Evolutionary conservation across 2,797 vertebrate genomes (phyloP), one percentile per base, ranked within the genome.

Genomic region (Adelosebastes latens): DNA sequence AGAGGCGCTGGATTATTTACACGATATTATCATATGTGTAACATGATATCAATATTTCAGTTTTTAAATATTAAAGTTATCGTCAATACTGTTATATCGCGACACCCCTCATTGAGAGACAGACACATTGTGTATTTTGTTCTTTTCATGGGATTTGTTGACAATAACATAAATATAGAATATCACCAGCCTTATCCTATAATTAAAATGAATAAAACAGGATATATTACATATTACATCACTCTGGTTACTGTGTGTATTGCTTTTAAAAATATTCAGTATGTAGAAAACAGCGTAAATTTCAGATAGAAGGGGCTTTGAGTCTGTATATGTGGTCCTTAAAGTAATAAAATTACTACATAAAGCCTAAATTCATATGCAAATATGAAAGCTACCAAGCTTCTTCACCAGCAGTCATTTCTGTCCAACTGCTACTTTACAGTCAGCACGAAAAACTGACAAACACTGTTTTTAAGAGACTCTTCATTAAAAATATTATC

Each of bases 401-500:
- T 70, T 77, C 56, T 70, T 29, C 9, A 60, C 20, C 31, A 77
- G 29, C 39, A 27, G 8, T 10, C 5, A 75, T 64, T 20, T 79
- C 2, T 34, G 32, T 83, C 61, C 20, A n/a, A 64, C 31, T 55
- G 59, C 14, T 76, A 52, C 36, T 73, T 62, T 14, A 78, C 42
- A 56, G 59, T 75, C 24, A 60, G 34, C 56, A 72, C 8, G 49
- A 79, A 77, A 83, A 86, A 63, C 70, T 46, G 66, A 36, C 82
- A 81, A 82, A 83, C 69, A 64, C 72, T n/a, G 74, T 63, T 84
- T 88, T 74, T 73, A 61, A 16, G 46, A 68, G 73, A 72, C 74
- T 74, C 59, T 82, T 85, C 83, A 83, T 86, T 86, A 86, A 75
- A 85, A 82, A 82, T 58, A 70, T 80, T 71, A 81, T 80, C 56